These are phyloP conservation scores for Augiades crinisus DNA, from an alignment of 2,888 invertebrate genomes.

Conservation along the genomic window DNA sequence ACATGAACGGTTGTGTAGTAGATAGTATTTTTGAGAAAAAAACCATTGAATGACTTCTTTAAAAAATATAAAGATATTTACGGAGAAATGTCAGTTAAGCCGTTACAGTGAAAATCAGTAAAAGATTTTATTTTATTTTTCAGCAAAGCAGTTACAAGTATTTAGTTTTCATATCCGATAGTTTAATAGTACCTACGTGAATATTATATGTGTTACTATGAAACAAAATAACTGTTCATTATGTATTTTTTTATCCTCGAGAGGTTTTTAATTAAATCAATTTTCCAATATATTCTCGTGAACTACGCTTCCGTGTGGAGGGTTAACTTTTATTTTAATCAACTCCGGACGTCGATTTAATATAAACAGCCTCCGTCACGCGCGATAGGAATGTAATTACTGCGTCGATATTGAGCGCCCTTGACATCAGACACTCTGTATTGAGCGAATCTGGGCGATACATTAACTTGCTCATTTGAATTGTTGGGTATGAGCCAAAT, in stretches of 20 bases:
- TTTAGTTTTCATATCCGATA: no score
- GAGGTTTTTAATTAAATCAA: not conserved
- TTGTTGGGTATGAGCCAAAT: not conserved
- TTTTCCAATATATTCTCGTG: not conserved
- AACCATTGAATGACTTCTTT: no score
- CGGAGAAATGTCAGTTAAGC: no score
- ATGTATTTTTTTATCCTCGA: not conserved
- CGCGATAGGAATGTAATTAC: slow-evolving; percentile 52
- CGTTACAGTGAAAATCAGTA: no score
- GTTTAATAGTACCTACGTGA: no score
- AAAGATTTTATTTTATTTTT: no score
- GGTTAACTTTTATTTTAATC: slow-evolving; percentile 46
- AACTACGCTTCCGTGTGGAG: slow-evolving; percentile 22
- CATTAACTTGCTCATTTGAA: not conserved
- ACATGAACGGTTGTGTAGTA: no score
- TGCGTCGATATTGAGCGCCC: slow-evolving; percentile 46
- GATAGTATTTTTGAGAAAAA: no score
- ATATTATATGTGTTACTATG: no score
- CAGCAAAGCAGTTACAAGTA: no score
- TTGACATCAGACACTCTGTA: not conserved
- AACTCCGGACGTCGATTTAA: slow-evolving; percentile 37
- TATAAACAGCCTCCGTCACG: slow-evolving; percentile 45
- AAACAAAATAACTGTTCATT: no score
- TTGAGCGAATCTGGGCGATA: slow-evolving; percentile 4
- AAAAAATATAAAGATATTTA: no score